Evolutionary conservation across 2,113 vertebrate species (phyloP).

Genomic region (Eretmochelys imbricata): DNA sequence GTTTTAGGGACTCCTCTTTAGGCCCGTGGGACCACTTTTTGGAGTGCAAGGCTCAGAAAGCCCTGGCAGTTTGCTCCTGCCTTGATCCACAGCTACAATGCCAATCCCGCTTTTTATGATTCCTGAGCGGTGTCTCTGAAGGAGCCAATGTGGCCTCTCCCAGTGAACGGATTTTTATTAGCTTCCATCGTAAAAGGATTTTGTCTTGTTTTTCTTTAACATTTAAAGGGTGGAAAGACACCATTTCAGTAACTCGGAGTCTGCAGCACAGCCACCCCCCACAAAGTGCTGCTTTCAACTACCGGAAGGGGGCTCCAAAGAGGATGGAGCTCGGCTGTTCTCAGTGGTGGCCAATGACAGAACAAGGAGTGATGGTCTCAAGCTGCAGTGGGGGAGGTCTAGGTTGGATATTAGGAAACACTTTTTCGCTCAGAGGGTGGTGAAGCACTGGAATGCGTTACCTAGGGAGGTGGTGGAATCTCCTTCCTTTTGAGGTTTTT

Average conservation of each 20-base stretch:
- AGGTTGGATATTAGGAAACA: no score
- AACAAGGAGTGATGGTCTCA: no score
- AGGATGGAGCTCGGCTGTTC: no score
- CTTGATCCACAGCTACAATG: background rate
- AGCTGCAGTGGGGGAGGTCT: no score
- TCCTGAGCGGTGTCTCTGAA: background rate
- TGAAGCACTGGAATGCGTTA: no score
- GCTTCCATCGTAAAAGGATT: background rate
- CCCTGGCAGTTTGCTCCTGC: background rate
- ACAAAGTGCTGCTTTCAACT: no score
- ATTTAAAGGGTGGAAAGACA: background rate
- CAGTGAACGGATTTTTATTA: slow-evolving; percentile 13
- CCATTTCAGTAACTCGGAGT: background rate
- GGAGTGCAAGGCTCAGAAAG: background rate
- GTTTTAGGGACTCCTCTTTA: background rate
- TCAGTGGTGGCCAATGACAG: no score
- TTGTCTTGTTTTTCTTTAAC: background rate
- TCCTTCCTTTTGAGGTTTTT: no score
- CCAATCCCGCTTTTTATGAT: background rate
- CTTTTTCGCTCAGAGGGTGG: no score
- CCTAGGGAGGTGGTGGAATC: no score
- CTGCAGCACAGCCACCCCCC: background rate
- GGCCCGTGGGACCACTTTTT: background rate
- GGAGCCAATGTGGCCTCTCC: background rate
- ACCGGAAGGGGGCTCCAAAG: no score